Conservation (phyloP, 1,140 invertebrate species). For the Lucilia sericata region DNA sequence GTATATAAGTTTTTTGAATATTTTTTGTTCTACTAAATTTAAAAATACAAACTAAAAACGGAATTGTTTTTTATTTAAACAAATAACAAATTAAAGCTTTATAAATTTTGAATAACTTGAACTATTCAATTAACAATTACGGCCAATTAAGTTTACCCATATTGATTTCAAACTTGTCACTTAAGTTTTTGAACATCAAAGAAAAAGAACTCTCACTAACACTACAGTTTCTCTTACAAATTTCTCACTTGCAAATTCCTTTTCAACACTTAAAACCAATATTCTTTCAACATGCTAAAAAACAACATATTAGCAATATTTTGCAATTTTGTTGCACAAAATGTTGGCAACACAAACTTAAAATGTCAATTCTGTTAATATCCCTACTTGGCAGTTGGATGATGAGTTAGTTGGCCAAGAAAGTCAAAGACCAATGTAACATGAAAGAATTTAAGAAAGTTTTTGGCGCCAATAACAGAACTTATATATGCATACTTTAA, state of each 20-base stretch:
- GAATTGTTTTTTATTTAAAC: no score
- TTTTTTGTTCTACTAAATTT: no score
- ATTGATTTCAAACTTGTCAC: background rate
- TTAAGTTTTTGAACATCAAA: background rate
- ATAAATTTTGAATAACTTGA: no score
- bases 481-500: background rate
- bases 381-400: background rate
- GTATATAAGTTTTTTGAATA: no score
- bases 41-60: no score
- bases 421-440: background rate
- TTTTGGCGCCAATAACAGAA: background rate
- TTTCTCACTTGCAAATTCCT: background rate
- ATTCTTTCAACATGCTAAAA: slow-evolving; percentile 1
- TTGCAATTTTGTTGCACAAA: background rate
- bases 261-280: background rate
- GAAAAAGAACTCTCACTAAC: no score
- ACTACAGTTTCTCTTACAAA: no score
- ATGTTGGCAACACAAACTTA: slow-evolving; percentile 6
- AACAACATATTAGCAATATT: slow-evolving; percentile 7
- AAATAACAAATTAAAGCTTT: no score
- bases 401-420: background rate
- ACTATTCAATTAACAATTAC: no score
- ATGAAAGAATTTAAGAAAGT: background rate
- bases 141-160: no score
- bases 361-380: background rate